Evolutionary conservation across 2,888 invertebrate genomes (phyloP).

Genomic region (Heliothis peltigera): DNA sequence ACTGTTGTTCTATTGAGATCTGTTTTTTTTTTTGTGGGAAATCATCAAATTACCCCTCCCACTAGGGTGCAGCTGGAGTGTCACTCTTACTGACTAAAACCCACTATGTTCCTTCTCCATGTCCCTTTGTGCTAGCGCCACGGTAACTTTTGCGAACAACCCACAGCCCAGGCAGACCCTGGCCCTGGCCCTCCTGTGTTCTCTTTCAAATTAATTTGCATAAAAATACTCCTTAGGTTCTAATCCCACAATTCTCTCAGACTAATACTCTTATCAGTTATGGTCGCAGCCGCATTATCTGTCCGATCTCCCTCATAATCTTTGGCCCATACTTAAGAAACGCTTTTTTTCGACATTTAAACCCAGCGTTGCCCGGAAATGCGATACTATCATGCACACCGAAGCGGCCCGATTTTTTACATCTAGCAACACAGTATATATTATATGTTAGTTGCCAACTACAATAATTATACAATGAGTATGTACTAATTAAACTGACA

Average conservation of each 20-base stretch:
- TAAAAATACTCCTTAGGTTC: conserved; percentile 12
- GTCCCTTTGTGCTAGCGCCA: no score
- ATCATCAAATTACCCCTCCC: no score
- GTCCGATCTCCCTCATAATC: conserved; percentile 69
- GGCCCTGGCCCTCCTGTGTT: no score
- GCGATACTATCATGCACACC: conserved; percentile 84
- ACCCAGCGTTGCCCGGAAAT: conserved; percentile 83
- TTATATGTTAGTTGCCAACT: conserved; percentile 56
- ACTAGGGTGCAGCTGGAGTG: no score
- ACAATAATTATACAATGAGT: conserved; percentile 62
- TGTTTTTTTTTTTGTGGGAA: no score
- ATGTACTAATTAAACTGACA: conserved; percentile 69
- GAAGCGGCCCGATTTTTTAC: conserved; percentile 75
- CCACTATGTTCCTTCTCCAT: no score
- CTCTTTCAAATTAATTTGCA: conserved; percentile 23
- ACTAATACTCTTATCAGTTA: conserved; percentile 18
- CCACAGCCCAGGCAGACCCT: no score
- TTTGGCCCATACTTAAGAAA: conserved; percentile 74
- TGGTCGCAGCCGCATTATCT: conserved; percentile 45
- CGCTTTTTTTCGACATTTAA: conserved; percentile 80
- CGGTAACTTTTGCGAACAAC: no score
- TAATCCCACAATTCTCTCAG: conserved; percentile 14
- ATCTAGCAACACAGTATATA: conserved; percentile 55
- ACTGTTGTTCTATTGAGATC: conserved; percentile 11
- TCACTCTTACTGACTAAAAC: no score